Evolutionary conservation across 2,113 vertebrate species (phyloP).

Genomic region (Sterna hirundo): DNA sequence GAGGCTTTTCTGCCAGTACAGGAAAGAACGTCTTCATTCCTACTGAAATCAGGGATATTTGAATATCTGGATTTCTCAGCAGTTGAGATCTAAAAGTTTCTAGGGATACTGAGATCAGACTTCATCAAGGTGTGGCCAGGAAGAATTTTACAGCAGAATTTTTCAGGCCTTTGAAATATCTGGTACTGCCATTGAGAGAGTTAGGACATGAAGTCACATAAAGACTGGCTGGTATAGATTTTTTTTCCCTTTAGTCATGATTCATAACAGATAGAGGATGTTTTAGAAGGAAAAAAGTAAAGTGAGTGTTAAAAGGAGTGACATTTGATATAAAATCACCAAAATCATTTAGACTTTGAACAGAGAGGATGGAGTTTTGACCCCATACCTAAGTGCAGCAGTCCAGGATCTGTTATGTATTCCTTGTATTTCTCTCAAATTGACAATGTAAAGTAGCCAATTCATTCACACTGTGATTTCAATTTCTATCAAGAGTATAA

Average conservation of each 20-base stretch:
- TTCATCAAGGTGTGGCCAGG: background rate
- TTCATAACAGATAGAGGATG: background rate
- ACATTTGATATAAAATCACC: background rate
- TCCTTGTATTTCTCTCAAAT: background rate
- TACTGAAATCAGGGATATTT: background rate
- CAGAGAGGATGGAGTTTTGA: background rate
- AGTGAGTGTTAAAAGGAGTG: background rate
- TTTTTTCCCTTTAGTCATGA: background rate
- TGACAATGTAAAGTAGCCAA: background rate
- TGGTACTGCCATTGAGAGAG: background rate
- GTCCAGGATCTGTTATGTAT: background rate
- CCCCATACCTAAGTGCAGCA: background rate
- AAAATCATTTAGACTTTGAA: background rate
- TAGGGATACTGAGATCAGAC: background rate
- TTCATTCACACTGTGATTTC: background rate
- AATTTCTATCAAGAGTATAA: background rate
- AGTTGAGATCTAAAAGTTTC: background rate
- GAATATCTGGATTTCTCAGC: background rate
- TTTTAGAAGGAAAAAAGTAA: background rate
- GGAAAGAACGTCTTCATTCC: background rate
- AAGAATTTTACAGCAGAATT: background rate
- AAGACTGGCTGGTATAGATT: background rate
- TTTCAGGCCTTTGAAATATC: background rate
- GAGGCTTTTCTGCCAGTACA: background rate
- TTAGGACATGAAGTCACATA: background rate